Base-by-base conservation (phyloP, 92 coral and sea anemone genomes). In the Umimayanthus chanpuru region DNA sequence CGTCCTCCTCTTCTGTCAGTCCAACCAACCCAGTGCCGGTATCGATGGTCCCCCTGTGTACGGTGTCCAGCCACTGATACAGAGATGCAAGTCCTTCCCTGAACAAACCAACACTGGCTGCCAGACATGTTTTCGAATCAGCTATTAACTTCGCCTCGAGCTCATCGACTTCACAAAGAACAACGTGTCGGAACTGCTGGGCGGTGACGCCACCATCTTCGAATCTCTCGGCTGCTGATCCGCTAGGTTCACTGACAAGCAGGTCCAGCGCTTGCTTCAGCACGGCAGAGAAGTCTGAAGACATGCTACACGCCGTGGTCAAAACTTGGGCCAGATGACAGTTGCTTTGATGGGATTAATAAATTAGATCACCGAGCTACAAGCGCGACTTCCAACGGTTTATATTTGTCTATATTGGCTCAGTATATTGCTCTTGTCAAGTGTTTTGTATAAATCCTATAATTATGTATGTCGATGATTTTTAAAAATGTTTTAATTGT, bases 1-100 rank as follows among this genome's bases (percentile, higher is more conserved):
- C 87, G 18, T 83, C 87, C 71, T 83, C 86, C 20, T 82, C 87
- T 26, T 83, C 87, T 43, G 61, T 32, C 77, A 36, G 26, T 40
- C n/a, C 38, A 11, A 43, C 44, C 38, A 44, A 38, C 18, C 50
- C 65, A 32, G 78, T 15, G 65, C 87, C 78, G 40, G 85, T 65
- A 82, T 81, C 50, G 85, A 91, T n/a, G 67, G 61, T 40, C 11
- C 66, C 79, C 43, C 67, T 43, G 18, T 20, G 76, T 44, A 32
- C 18, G 0, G 67, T 43, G 36, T 67, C 67, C 66, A 83, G 55
- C 77, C 76, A 70, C 76, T 71, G 77, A 71, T 40, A 83, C 61
- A 83, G 25, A 18, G 77, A 72, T 38, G 20, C 15, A 10, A 83
- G 26, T 29, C 79, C 87, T 83, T 83, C 78, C 21, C 25, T 83